Percentiles rank a stretch among this genome's conserved stretches.
Conservation (phyloP, 2,797 vertebrate genomes). For the Fistularia tabacaria region DNA sequence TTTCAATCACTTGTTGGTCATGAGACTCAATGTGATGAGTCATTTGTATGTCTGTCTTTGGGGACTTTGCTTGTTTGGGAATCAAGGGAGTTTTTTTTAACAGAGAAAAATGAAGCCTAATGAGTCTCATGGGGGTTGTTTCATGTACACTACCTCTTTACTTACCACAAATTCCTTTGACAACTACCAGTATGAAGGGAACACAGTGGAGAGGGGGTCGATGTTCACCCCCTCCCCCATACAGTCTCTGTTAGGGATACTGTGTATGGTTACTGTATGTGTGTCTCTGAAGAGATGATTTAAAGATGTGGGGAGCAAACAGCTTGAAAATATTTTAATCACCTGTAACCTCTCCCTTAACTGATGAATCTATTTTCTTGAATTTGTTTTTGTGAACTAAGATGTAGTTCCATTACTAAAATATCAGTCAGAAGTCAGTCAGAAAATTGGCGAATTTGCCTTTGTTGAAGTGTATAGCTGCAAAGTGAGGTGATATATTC, state of each 20-base stretch:
- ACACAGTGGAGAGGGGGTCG: constrained; percentile 2
- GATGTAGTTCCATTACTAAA: neutral
- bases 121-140: constrained; percentile 55
- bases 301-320: no score
- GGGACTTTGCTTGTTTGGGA: constrained; percentile 29
- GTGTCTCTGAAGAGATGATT: neutral
- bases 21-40: constrained; percentile 32
- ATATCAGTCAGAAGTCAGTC: no score
- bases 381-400: neutral
- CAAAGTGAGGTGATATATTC: no score
- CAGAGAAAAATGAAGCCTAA: constrained; percentile 41
- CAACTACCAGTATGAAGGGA: constrained; percentile 20
- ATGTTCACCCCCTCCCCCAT: neutral
- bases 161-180: constrained; percentile 8
- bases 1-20: constrained; percentile 36
- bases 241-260: neutral
- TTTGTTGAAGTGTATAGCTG: no score
- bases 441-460: no score
- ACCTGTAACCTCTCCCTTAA: constrained; percentile 2
- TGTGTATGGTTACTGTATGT: neutral
- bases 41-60: constrained; percentile 29
- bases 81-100: constrained; percentile 39
- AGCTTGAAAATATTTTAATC: no score
- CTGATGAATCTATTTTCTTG: constrained; percentile 3
- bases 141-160: constrained; percentile 37